A percentile compares a stretch with the other conserved stretches of the same genome.
Conservation (phyloP, 2,113 vertebrate species). For the Arenaria interpres region DNA sequence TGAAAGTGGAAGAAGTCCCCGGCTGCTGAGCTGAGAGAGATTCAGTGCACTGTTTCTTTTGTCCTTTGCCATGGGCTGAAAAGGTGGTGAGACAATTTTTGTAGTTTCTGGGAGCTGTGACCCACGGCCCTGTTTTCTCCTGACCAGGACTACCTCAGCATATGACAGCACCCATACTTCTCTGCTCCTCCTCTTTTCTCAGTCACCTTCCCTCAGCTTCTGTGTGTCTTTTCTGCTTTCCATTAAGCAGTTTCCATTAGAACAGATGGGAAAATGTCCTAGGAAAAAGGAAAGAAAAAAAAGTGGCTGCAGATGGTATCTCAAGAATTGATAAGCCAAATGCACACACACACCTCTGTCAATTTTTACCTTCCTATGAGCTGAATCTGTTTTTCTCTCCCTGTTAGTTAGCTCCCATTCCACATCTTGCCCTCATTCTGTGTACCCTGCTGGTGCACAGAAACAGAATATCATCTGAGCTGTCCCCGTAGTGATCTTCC, state of each 20-base stretch:
- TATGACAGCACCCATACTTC: background rate
- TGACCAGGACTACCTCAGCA: background rate
- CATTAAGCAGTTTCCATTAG: background rate
- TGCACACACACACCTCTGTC: background rate
- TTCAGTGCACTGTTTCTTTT: background rate
- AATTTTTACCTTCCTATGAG: background rate
- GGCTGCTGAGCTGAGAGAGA: background rate
- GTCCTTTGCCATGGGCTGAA: background rate
- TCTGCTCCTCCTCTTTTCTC: background rate
- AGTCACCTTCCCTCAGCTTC: background rate
- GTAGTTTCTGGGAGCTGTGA: background rate
- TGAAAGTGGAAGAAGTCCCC: background rate
- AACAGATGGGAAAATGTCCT: background rate
- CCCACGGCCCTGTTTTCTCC: background rate
- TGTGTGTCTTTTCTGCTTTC: background rate
- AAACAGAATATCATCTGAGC: background rate
- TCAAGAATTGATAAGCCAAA: background rate
- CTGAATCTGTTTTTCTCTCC: background rate
- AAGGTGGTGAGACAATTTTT: background rate
- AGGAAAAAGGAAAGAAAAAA: background rate
- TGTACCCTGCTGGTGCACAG: background rate
- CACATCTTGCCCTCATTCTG: background rate
- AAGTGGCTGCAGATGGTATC: background rate
- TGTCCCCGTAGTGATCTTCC: background rate
- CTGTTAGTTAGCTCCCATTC: background rate